Evolutionary conservation across 2,113 vertebrate genomes (phyloP).

Genomic region (Neopipo cinnamomea): DNA sequence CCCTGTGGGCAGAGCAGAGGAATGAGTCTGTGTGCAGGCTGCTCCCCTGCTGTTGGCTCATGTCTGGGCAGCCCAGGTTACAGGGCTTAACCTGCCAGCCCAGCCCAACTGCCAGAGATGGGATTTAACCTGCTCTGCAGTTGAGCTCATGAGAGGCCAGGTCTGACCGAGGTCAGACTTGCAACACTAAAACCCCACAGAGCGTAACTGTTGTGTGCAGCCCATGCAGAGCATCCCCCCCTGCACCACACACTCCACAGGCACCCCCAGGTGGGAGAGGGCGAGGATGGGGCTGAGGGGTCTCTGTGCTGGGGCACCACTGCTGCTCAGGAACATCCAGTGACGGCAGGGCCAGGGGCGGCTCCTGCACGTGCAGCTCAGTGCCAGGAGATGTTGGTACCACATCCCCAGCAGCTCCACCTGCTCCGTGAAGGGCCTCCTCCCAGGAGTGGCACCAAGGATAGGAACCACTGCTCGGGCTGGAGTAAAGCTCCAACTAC

Average conservation of each 20-base stretch:
- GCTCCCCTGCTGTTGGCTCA: not conserved
- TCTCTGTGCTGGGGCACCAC: not conserved
- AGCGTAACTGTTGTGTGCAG: accelerated
- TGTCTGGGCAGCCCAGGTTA: not conserved
- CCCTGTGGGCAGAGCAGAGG: not conserved
- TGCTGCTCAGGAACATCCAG: not conserved
- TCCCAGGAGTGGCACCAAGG: not conserved
- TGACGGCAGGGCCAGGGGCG: not conserved
- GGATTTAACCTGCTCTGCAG: not conserved
- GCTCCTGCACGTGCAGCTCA: not conserved
- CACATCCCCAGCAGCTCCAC: not conserved
- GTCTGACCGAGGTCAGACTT: not conserved
- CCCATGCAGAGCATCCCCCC: accelerated
- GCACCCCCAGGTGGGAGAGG: not conserved
- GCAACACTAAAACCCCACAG: not conserved
- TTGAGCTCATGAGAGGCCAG: not conserved
- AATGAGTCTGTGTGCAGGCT: not conserved
- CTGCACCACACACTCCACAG: accelerated
- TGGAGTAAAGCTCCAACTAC: not conserved
- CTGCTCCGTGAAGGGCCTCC: not conserved
- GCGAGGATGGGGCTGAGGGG: not conserved
- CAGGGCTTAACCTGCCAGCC: not conserved
- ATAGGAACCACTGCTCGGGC: not conserved
- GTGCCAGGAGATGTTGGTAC: not conserved
- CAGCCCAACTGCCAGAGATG: not conserved